Base-by-base conservation (phyloP, 2,113 vertebrate species). In the Gnathonemus longibarbis region DNA sequence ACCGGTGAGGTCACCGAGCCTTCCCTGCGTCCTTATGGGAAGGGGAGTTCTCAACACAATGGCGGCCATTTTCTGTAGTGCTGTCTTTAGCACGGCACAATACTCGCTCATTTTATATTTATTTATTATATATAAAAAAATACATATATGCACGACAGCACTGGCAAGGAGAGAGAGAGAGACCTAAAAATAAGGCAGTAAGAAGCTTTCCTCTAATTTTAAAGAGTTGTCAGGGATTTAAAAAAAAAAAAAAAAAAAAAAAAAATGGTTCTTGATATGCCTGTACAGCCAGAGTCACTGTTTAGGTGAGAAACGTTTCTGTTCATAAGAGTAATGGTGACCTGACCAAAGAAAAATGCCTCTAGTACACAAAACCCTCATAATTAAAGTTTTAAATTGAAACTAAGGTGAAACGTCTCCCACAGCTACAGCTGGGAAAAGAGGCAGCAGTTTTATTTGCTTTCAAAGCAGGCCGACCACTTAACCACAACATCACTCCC, bases 41-140 rank as follows among this genome's bases (percentile, higher is more conserved):
- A 87, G n/a, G 58, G 86, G 31, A 87, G 86, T 87, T 53, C 17
- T 46, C 45, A 86, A 48, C 1, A 27, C 46, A 50, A 45, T 11
- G 13, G 84, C n/a, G 24, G 84, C 84, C 84, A 86, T 87, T 87
- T 87, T 56, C 50, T 87, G 46, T 49, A 87, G 48, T 17, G 10
- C 49, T 6, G 24, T 53, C 31, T 56, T 56, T 11, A 87, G n/a
- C 49, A 35, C 2, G 6, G 31, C 49, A 53, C 50, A 58, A 8
- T 0, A 80, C 70, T 42, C 15, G 0, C 31, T 35, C 15, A 13
- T 35, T 35, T 13, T 74, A 27, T 74, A 11, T 74, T 56, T 27
- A n/a, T n/a, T 66, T n/a, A 24, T 27, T 66, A 27, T 53, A 53
- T 56, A 56, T 21, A 56, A 56, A 56, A 39, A 56, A 56, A 21